Evolutionary conservation across 2,888 invertebrate genomes (phyloP).

Genomic region (Siphlonurus alternatus): DNA sequence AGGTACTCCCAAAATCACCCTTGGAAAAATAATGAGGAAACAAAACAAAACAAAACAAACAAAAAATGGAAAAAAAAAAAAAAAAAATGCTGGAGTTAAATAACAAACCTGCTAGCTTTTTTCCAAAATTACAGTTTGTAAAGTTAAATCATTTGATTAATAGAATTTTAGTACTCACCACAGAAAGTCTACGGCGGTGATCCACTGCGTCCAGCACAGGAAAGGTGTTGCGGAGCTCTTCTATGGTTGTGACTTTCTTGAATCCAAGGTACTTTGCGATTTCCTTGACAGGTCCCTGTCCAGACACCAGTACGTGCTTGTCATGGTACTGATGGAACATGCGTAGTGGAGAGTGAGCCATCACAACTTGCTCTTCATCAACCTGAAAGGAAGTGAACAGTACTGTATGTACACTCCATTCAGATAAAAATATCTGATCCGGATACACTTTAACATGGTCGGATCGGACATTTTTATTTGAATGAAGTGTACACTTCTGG

Average conservation of each 20-base stretch:
- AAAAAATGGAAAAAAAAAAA: no score
- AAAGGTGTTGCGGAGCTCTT: slow-evolving; percentile 35
- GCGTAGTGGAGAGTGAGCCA: slow-evolving; percentile 44
- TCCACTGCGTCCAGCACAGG: slow-evolving; percentile 43
- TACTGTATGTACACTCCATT: no score
- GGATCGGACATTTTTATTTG: no score
- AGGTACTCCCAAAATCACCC: no score
- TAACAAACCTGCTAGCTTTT: neutral
- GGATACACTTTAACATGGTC: no score
- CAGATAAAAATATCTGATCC: no score
- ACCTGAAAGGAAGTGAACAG: slow-evolving; percentile 29
- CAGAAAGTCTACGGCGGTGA: slow-evolving; percentile 24
- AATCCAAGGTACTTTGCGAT: slow-evolving; percentile 43
- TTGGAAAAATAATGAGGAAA: no score
- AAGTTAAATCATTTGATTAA: no score
- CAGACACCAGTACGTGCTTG: slow-evolving; percentile 40
- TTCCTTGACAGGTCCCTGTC: slow-evolving; percentile 35
- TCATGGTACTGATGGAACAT: slow-evolving; percentile 41
- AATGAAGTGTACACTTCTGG: no score
- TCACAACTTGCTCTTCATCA: slow-evolving; percentile 39
- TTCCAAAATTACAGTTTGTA: neutral
- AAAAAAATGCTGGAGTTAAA: neutral
- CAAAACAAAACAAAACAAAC: no score
- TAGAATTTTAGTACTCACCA: slow-evolving; percentile 12
- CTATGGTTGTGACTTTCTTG: slow-evolving; percentile 35